phyloP scores from a whole-genome alignment of 2,797 vertebrate species.

The Cossypha polioptera region DNA sequence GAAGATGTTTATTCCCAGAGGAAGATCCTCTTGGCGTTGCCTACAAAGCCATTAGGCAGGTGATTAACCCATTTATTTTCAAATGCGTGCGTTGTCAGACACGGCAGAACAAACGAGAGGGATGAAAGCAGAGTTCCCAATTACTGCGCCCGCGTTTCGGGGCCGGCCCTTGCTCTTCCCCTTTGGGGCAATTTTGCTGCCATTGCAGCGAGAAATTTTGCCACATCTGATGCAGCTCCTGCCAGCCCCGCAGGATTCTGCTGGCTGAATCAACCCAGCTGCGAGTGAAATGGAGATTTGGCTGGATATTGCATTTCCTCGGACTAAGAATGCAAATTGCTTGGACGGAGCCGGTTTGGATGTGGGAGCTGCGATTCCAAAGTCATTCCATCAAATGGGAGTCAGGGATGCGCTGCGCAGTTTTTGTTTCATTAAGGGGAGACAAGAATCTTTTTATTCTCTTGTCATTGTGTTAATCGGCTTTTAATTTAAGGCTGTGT shows the following conservation, averaged over 20 bases:
- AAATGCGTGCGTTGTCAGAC: background rate
- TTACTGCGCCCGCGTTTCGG: background rate
- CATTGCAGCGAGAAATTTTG: background rate
- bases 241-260: background rate
- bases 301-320: constrained; percentile 38
- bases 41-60: constrained; percentile 24
- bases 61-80: constrained; percentile 52
- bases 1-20: constrained; percentile 4
- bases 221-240: background rate
- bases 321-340: background rate
- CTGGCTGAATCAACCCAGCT: background rate
- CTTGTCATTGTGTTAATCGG: background rate
- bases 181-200: background rate
- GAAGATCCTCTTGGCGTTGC: background rate
- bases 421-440: background rate
- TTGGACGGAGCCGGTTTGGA: background rate
- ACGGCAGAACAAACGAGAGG: background rate
- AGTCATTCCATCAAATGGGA: background rate
- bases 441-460: background rate
- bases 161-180: constrained; percentile 32
- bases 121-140: constrained; percentile 32
- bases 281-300: background rate
- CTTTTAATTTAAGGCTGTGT: background rate
- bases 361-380: background rate
- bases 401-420: background rate